Percentiles rank a stretch among this genome's conserved stretches.
phyloP scores from a whole-genome alignment of 2,113 vertebrate species.

The Labeo catla region DNA sequence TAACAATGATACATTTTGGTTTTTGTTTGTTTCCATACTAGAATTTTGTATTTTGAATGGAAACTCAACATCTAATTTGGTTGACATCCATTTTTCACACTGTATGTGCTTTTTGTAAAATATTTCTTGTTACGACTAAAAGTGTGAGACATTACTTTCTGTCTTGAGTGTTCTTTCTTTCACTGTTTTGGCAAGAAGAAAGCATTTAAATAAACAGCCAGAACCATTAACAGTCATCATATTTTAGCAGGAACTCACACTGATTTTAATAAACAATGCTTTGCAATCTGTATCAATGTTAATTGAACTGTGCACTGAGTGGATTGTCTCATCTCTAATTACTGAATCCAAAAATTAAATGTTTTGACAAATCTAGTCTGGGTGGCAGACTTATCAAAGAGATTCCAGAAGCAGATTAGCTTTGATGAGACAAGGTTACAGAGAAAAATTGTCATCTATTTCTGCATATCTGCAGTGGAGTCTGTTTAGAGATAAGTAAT shows the following conservation, averaged over 20 bases:
- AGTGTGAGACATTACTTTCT: background rate
- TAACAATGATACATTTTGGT: background rate
- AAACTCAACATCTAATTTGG: background rate
- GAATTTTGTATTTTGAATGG: background rate
- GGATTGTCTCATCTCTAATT: constrained; percentile 16
- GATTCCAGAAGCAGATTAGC: constrained; percentile 12
- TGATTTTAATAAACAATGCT: background rate
- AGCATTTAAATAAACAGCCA: background rate
- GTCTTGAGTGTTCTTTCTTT: background rate
- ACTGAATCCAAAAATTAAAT: background rate
- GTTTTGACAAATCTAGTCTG: constrained; percentile 20
- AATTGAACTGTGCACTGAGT: background rate
- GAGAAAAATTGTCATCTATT: background rate
- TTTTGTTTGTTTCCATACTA: background rate
- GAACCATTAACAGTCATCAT: background rate
- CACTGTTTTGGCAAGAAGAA: background rate
- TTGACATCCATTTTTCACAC: background rate
- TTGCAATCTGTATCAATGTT: background rate
- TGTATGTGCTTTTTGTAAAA: background rate
- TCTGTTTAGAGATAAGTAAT: background rate
- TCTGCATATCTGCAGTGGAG: background rate
- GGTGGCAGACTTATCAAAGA: background rate
- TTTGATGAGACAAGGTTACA: constrained; percentile 8
- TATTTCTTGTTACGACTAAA: background rate
- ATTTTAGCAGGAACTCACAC: background rate